Evolutionary conservation across 2,888 invertebrate genomes (phyloP).

Genomic region (Creontiades dilutus): DNA sequence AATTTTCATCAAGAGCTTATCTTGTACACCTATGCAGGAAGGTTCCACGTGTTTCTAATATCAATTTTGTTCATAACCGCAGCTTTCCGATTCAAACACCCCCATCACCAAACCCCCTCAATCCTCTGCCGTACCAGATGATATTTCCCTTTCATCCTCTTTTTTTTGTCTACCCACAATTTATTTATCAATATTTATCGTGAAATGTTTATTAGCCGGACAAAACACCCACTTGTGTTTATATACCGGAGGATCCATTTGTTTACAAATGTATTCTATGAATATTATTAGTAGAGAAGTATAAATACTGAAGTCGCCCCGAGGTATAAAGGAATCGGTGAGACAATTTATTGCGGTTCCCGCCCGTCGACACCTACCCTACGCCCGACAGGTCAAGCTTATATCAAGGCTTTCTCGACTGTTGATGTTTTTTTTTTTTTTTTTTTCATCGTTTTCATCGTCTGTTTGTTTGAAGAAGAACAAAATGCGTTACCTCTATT

Average conservation of each 20-base stretch:
- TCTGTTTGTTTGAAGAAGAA: conserved; percentile 1
- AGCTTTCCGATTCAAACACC: no score
- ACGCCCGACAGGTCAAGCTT: conserved; percentile 26
- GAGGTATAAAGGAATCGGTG: conserved; percentile 63
- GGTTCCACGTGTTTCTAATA: no score
- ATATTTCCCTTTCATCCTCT: not conserved
- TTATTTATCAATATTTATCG: conserved; percentile 57
- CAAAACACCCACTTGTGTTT: conserved; percentile 70
- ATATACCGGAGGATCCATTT: conserved; percentile 62
- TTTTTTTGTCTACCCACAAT: conserved; percentile 20
- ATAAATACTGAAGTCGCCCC: conserved; percentile 67
- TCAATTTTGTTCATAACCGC: no score
- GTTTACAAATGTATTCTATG: conserved; percentile 72
- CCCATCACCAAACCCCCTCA: no score
- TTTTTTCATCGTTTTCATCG: no score
- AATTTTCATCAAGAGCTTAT: no score
- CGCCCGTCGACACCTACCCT: conserved; percentile 66
- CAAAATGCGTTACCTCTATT: not conserved
- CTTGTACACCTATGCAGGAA: no score
- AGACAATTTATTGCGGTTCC: conserved; percentile 64
- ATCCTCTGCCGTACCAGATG: not conserved
- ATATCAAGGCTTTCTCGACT: conserved; percentile 6
- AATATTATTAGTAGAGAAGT: conserved; percentile 68
- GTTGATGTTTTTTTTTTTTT: conserved; percentile 3
- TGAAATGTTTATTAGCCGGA: conserved; percentile 65